Evolutionary conservation across 2,113 vertebrate genomes (phyloP), one percentile per base, ranked within the genome.

Genomic region (Seriola dumerili): DNA sequence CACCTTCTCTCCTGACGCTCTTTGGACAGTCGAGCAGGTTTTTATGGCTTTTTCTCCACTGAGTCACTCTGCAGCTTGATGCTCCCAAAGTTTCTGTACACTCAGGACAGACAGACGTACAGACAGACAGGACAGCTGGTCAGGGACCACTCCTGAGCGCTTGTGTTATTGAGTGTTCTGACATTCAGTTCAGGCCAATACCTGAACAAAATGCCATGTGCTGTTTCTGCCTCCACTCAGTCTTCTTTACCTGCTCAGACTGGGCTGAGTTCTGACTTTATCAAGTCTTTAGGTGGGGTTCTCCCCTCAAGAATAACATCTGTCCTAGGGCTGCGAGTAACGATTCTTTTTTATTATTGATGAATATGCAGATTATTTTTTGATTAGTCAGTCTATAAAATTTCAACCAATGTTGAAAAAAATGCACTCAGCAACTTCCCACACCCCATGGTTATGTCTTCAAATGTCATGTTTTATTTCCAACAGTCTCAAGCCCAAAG

Each of bases 81-180:
- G 12, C 59, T 55, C 13, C 70, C 3, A 64, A 38, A 69, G 46
- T 36, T 46, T 42, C 65, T 14, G 19, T 48, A 44, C 1, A 54
- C 13, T 5, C 25, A 16, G 54, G 72, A 32, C 25, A n/a, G 55
- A 42, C 13, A 25, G 36, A 25, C 42, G 72, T 55, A 48, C 13
- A 48, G 57, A 42, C 54, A 40, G 55, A 14, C 52, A 54, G 40
- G 40, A 9, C 7, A 42, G 40, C 9, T 11, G 40, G 21, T 55
- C 57, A 3, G 69, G 62, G 38, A 61, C 64, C 61, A 16, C 34
- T 80, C 42, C 63, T 50, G 36, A 81, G 77, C 73, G 54, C 81
- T 69, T 46, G 29, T 80, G 61, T 89, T 87, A 85, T 92, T 84
- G 84, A 93, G 73, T 76, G 78, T 80, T 83, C 76, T 88, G 88